Evolutionary conservation across 2,113 vertebrate genomes (phyloP), one percentile per base, ranked within the genome.

Genomic region (Ictalurus punctatus): DNA sequence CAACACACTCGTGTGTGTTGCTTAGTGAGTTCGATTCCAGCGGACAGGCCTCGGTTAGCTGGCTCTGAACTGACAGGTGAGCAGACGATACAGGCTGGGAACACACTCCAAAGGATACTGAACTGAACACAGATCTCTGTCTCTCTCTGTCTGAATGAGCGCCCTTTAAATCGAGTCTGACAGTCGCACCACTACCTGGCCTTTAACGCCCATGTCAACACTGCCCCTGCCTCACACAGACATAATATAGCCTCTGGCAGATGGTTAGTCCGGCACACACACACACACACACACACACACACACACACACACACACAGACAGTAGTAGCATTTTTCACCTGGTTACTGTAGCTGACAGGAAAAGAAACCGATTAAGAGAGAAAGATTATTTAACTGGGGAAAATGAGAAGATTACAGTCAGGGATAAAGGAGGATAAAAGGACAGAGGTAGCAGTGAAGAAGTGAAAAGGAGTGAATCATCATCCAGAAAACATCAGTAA

Each of bases 131-230:
- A 30, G 27, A 12, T 48, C 86, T 67, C 59, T 61, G 9, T 86
- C 83, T 65, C n/a, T 65, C 34, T 85, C 44, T 65, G 27, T 85
- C 21, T 69, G 88, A 85, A 61, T 80, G 88, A 89, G 5, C 7
- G 67, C 86, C 92, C 76, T 90, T 90, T 92, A 94, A 93, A 95
- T 94, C 52, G 10, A 84, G 80, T 44, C 91, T 90, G 95, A 95
- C 95, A 94, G 92, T 56, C 93, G 88, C 92, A 92, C 92, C 88
- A 93, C 92, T 90, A 95, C 95, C 95, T 95, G 95, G 94, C 91
- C 93, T 90, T 93, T 94, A 90, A 87, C 16, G 76, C 89, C 88
- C 87, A 85, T 92, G 48, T 95, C 94, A 94, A 92, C 56, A 90
- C 89, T 88, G 0, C 2, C 82, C 4, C 48, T 4, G 86, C 89